These are phyloP conservation scores for Spicauda simplicius DNA, from an alignment of 2,888 invertebrate species.

Conservation along the genomic window DNA sequence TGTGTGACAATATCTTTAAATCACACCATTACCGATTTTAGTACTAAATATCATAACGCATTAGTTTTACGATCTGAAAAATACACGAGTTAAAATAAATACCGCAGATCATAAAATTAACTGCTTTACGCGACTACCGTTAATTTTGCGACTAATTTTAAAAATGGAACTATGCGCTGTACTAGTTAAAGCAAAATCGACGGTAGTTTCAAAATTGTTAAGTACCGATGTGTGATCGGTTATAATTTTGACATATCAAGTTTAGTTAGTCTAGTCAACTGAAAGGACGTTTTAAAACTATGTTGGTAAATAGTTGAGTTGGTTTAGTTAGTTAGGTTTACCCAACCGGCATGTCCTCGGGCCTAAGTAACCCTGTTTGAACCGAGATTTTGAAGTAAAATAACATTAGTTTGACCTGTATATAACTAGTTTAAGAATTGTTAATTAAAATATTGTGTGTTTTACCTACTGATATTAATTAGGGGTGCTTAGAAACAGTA, in stretches of 20 bases:
- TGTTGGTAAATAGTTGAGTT: constrained; percentile 36
- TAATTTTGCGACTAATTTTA: constrained; percentile 16
- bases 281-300: constrained; percentile 31
- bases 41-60: constrained; percentile 27
- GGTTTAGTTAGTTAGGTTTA: constrained; percentile 32
- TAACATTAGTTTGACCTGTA: constrained; percentile 54
- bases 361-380: background rate
- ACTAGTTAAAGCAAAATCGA: constrained; percentile 9
- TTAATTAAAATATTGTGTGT: constrained; percentile 64
- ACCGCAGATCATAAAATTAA: constrained; percentile 35
- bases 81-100: background rate
- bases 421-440: constrained; percentile 64
- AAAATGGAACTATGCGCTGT: background rate
- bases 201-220: constrained; percentile 32
- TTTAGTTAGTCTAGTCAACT: constrained; percentile 38
- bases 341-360: background rate
- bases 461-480: constrained; percentile 41
- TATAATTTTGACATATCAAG: constrained; percentile 36
- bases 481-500: constrained; percentile 54
- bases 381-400: constrained; percentile 2
- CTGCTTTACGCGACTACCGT: constrained; percentile 16
- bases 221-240: constrained; percentile 36
- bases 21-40: constrained; percentile 50
- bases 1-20: constrained; percentile 73
- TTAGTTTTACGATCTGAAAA: constrained; percentile 36